Evolutionary conservation across 2,113 vertebrate genomes (phyloP).

Genomic region (Dasyprocta punctata): DNA sequence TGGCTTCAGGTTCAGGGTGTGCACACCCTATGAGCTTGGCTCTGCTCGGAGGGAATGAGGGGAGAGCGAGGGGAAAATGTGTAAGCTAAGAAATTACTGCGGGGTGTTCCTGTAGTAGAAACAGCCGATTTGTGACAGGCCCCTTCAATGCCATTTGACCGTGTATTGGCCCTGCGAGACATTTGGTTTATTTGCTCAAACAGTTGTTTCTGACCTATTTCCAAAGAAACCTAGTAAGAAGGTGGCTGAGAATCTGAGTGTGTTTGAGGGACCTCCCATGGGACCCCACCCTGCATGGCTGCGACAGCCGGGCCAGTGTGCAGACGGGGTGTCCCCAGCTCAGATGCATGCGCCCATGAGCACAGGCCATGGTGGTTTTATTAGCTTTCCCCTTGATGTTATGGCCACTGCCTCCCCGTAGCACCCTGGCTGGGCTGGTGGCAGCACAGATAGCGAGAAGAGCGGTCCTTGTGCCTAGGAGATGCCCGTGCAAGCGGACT

Average conservation of each 20-base stretch:
- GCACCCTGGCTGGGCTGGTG: not conserved
- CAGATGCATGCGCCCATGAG: too few relatives aligned
- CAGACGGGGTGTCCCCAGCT: not conserved
- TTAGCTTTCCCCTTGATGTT: not conserved
- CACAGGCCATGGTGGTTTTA: conserved; percentile 27
- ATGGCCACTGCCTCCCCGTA: not conserved
- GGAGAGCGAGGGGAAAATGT: not conserved
- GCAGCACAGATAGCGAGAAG: not conserved
- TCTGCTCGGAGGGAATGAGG: not conserved
- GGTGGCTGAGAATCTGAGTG: not conserved
- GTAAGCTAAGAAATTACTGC: not conserved
- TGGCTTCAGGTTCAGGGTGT: rapidly evolving
- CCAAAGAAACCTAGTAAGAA: not conserved
- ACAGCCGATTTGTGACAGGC: not conserved
- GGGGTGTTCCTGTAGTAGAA: not conserved
- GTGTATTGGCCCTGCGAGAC: not conserved
- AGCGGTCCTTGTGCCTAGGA: not conserved
- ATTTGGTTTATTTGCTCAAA: not conserved
- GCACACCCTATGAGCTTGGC: too few relatives aligned
- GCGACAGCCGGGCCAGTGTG: not conserved
- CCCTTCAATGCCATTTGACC: not conserved
- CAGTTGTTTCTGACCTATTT: conserved; percentile 5
- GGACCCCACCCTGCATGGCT: too few relatives aligned
- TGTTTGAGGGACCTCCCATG: not conserved
- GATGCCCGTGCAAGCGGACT: not conserved